Base-by-base conservation (phyloP, 2,797 vertebrate species). In the Alauda arvensis region DNA sequence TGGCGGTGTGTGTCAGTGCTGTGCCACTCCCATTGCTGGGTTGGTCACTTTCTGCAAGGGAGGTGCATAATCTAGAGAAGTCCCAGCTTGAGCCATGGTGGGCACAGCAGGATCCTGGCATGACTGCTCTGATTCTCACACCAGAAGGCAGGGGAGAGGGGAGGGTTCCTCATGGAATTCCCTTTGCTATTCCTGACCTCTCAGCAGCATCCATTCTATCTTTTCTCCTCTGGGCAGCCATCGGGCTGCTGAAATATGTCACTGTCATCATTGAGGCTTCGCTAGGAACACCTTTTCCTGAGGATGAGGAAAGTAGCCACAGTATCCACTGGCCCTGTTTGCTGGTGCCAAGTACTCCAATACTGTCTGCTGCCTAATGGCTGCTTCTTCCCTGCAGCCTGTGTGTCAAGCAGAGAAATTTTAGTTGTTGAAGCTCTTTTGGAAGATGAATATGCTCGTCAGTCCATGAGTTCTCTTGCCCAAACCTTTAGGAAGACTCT, bases 381-480 rank as follows among this genome's bases (percentile, higher is more conserved):
- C 52, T 68, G 90, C 55, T n/a, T 62, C 18, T 71, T 85, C 46
- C 57, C 46, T 88, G 10, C 48, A 77, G 68, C 31, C 34, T 74
- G 24, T 75, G 39, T 57, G 42, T 70, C 79, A 68, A 51, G 51
- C 39, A 60, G 78, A 77, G 68, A 52, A 57, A 60, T 79, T 61
- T 12, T 39, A 59, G 19, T 56, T 88, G 55, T 61, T 84, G 0
- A 3, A 37, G 61, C 33, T 71, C 63, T 78, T 85, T n/a, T 62
- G 2, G 15, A 25, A 43, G 63, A 46, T 2, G 6, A 68, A 46
- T 86, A 21, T 0, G 0, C 28, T 82, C 0, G 0, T 53, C 43
- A 55, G 14, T 79, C 70, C 28, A 5, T 34, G 43, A 39, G 11
- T 56, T 53, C 53, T 0, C 40, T 45, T 72, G 19, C 56, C 51